Percentiles rank a stretch among this genome's conserved stretches.
Evolutionary conservation across 1,140 invertebrate genomes (phyloP).

Genomic region (Gyrodactylus bullatarudis): DNA sequence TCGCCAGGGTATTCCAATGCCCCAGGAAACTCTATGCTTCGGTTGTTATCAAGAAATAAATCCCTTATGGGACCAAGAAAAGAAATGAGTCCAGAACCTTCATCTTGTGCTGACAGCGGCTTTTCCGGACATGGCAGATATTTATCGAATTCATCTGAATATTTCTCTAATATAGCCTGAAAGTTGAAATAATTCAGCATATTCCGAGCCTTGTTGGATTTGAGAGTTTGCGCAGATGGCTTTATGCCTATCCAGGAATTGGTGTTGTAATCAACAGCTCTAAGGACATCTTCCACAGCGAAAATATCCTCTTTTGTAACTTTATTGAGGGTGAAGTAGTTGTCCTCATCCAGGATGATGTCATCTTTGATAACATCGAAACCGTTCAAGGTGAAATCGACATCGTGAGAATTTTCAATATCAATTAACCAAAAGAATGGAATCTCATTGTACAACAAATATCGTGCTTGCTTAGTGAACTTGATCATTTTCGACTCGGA

Average conservation of each 20-base stretch:
- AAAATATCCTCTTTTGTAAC: neutral
- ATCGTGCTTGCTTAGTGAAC: neutral
- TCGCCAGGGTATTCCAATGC: neutral
- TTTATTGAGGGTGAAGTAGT: neutral
- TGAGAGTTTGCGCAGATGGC: neutral
- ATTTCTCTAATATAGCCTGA: neutral
- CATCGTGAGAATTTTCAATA: neutral
- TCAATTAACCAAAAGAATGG: neutral
- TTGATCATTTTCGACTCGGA: neutral
- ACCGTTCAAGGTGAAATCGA: neutral
- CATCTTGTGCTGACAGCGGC: neutral
- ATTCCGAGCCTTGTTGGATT: neutral
- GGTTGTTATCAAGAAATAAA: neutral
- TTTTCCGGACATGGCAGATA: neutral
- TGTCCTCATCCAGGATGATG: neutral
- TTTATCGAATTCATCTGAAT: neutral
- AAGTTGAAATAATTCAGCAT: neutral
- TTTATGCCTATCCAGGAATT: neutral
- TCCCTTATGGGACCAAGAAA: neutral
- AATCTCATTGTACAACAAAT: neutral
- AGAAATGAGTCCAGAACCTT: neutral
- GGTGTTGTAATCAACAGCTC: neutral
- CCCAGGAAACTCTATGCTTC: neutral
- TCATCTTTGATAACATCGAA: neutral
- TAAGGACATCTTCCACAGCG: neutral